These are phyloP conservation scores for Allolobophora icterica DNA, from an alignment of 2,888 invertebrate species.

Conservation along the genomic window DNA sequence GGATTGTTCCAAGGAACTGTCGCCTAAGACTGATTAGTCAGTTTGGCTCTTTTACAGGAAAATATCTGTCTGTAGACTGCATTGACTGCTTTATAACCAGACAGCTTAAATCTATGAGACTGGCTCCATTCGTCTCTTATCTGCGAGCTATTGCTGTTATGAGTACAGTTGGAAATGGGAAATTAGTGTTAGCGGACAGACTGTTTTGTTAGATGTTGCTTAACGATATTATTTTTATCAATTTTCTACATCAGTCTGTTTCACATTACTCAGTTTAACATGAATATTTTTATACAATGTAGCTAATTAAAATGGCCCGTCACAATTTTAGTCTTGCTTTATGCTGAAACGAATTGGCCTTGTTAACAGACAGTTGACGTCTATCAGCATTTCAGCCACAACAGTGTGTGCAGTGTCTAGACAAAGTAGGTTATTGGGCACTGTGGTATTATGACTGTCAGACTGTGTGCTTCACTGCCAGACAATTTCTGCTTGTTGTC, in stretches of 20 bases:
- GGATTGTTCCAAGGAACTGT: neutral
- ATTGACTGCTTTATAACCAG: neutral
- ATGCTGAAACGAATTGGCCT: neutral
- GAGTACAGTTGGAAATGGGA: neutral
- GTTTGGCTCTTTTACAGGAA: neutral
- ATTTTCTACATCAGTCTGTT: neutral
- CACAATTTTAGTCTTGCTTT: neutral
- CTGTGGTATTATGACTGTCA: neutral
- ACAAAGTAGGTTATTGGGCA: neutral
- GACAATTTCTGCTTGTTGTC: neutral
- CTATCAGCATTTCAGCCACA: neutral
- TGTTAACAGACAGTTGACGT: neutral
- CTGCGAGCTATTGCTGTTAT: neutral
- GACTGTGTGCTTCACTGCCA: neutral
- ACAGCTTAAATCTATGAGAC: neutral
- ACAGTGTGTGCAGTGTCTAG: neutral
- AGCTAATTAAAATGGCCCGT: neutral
- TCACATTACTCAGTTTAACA: neutral
- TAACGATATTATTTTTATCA: neutral
- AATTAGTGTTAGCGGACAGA: neutral
- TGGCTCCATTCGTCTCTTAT: neutral
- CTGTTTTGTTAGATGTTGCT: neutral
- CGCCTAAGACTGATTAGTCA: neutral
- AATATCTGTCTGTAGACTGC: neutral
- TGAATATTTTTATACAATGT: slow-evolving; percentile 2